These are phyloP conservation scores for Drosophila truncata DNA, from an alignment of 1,140 invertebrate genomes.

Conservation along the genomic window DNA sequence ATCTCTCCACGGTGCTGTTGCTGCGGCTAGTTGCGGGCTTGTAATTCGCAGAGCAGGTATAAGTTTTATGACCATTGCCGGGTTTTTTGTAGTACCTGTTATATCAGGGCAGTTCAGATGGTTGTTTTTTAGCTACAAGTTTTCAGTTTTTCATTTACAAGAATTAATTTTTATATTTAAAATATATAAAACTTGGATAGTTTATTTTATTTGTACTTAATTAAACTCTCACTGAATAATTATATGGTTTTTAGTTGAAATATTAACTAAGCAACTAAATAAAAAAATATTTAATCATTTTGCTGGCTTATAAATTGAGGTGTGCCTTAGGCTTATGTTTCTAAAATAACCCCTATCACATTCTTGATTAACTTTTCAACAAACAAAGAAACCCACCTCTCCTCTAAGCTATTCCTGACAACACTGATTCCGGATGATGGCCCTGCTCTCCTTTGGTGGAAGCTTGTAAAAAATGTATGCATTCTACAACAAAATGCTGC, in stretches of 20 bases:
- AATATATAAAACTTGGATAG: too few relatives aligned
- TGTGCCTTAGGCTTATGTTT: not conserved
- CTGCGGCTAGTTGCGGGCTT: constrained; percentile 44
- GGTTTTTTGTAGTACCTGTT: constrained; percentile 38
- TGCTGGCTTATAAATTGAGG: not conserved
- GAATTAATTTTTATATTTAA: too few relatives aligned
- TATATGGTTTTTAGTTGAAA: too few relatives aligned
- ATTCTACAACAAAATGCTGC: constrained; percentile 65
- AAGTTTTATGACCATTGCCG: constrained; percentile 70
- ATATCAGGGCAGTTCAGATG: not conserved
- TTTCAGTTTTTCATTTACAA: too few relatives aligned
- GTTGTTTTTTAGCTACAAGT: not conserved
- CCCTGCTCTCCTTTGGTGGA: constrained; percentile 18
- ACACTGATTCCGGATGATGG: constrained; percentile 8
- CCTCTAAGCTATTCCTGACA: not conserved
- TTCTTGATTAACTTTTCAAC: not conserved
- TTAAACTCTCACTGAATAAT: not conserved
- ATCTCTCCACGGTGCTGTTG: constrained; percentile 21
- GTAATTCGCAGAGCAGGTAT: constrained; percentile 60
- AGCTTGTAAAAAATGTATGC: constrained; percentile 71
- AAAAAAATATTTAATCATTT: not conserved
- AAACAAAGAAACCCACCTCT: not conserved
- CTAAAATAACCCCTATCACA: not conserved
- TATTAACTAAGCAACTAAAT: too few relatives aligned
- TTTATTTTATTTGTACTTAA: too few relatives aligned